Percentiles rank a stretch among this genome's conserved stretches.
Evolutionary conservation across 2,888 invertebrate species (phyloP).

Genomic region (Polylopha cassiicola): DNA sequence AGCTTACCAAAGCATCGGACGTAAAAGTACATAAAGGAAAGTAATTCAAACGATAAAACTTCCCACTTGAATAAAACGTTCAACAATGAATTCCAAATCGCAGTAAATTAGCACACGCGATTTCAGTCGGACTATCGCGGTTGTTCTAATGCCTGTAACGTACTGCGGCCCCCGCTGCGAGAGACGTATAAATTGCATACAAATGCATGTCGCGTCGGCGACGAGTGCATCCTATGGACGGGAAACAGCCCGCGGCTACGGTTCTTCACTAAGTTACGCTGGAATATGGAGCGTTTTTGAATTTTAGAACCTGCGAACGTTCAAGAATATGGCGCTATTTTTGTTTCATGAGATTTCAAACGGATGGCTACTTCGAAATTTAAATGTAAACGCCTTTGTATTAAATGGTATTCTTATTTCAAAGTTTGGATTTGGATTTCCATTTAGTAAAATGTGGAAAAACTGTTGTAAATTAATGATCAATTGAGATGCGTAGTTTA

Average conservation of each 20-base stretch:
- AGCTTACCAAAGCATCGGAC: too few relatives aligned
- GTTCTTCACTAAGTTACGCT: too few relatives aligned
- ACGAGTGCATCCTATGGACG: constrained; percentile 1
- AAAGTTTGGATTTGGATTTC: too few relatives aligned
- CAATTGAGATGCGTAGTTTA: too few relatives aligned
- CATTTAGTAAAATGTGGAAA: too few relatives aligned
- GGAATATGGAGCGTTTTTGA: constrained; percentile 19
- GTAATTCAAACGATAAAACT: too few relatives aligned
- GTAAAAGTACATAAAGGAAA: too few relatives aligned
- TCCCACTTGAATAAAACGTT: neutral
- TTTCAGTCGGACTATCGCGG: constrained; percentile 31
- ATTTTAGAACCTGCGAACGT: constrained; percentile 20
- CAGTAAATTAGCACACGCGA: constrained; percentile 27
- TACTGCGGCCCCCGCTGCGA: constrained; percentile 47
- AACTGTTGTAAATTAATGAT: too few relatives aligned
- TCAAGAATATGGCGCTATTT: constrained; percentile 9
- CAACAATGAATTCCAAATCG: constrained; percentile 12
- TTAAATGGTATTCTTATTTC: too few relatives aligned
- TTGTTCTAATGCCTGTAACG: constrained; percentile 37
- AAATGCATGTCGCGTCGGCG: constrained; percentile 31
- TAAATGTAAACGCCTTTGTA: too few relatives aligned
- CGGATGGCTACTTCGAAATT: too few relatives aligned
- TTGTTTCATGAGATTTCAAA: too few relatives aligned
- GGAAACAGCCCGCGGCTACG: neutral
- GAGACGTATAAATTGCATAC: constrained; percentile 63